Base-by-base conservation (phyloP, 2,113 vertebrate species). In the Elachura formosa region DNA sequence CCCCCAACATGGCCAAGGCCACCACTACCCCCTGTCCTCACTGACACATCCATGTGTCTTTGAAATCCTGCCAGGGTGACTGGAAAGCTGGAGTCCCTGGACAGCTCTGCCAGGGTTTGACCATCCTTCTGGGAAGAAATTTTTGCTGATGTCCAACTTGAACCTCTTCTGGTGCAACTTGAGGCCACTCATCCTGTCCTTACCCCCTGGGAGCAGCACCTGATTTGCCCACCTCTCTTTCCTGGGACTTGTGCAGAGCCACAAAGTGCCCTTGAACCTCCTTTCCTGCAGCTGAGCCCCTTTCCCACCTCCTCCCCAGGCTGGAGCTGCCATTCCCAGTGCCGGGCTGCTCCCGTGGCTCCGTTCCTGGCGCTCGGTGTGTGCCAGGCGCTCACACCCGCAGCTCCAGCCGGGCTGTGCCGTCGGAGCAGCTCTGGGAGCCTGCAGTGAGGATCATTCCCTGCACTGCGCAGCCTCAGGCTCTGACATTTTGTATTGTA, bases 311-410 rank as follows among this genome's bases (percentile, higher is more conserved):
- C 17, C 21, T 48, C 34, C 52, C n/a, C 1, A 4, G 31, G 26
- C 20, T 0, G 25, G 2, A 18, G 61, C n/a, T 61, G 23, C 61
- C 14, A 0, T 51, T 59, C 46, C 8, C 56, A 24, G 71, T 1
- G 2, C 12, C 5, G 24, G 11, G 59, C 45, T 34, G 69, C 48
- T n/a, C 23, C 51, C 2, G 26, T 24, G 15, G 23, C 52, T 84
- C 10, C 14, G 0, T 51, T 56, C n/a, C 76, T 69, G 2, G 31
- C 0, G 1, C 31, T 28, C 1, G 0, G 76, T 63, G 45, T 2
- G 2, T 2, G 16, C 74, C 46, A 18, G 56, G 59, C 51, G n/a
- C n/a, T n/a, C 72, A 29, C 5, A 0, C 6, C 0, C 24, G 5
- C 45, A 4, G 68, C 86, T 79, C 79, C 86, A 40, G 6, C 41